These are phyloP conservation scores for human DNA, from an alignment of 2,113 vertebrate genomes.

Conservation along the genomic window GRCh38 chr3:144583001-144583500, in stretches of 20 bases:
- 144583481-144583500: too few relatives aligned
- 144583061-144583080: neutral
- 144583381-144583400: too few relatives aligned
- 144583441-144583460: too few relatives aligned
- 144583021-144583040: neutral
- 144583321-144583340: neutral
- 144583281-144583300: neutral
- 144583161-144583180: neutral
- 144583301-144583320: neutral
- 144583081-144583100: neutral
- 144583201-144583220: neutral
- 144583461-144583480: too few relatives aligned
- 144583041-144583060: neutral
- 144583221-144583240: neutral
- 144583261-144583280: neutral
- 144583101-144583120: neutral
- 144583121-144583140: neutral
- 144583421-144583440: too few relatives aligned
- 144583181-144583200: neutral
- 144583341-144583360: neutral
- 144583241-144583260: neutral
- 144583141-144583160: neutral
- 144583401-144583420: accelerated
- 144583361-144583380: neutral
- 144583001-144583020: neutral